A percentile compares a stretch with the other conserved stretches of the same genome.
Conservation (phyloP, 2,797 vertebrate species). For the Chaenodraco wilsoni region DNA sequence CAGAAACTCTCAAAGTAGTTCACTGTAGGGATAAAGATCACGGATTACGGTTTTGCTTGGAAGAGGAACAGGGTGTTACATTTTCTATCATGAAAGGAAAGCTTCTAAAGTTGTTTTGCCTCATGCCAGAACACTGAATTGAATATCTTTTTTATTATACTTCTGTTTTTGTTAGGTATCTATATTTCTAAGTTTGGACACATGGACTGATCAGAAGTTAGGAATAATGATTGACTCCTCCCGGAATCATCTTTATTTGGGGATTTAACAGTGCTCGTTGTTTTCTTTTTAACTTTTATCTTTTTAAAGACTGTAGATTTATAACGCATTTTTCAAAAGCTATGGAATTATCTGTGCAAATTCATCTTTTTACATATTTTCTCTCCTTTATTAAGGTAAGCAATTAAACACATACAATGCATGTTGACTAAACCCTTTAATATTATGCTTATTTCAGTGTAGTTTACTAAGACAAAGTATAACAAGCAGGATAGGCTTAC, state of each 20-base stretch:
- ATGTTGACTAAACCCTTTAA: background rate
- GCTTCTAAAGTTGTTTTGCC: constrained; percentile 27
- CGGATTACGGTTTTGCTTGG: constrained; percentile 57
- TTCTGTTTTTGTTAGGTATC: constrained; percentile 5
- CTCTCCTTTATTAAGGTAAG: constrained; percentile 79
- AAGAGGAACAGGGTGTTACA: constrained; percentile 38
- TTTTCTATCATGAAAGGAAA: constrained; percentile 48
- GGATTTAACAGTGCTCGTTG: constrained; percentile 55
- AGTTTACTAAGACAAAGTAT: too few relatives aligned
- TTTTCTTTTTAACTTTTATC: too few relatives aligned
- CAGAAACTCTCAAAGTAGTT: constrained; percentile 41
- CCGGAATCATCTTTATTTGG: constrained; percentile 56
- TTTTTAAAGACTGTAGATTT: background rate
- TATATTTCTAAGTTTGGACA: constrained; percentile 32
- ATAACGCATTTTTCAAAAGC: constrained; percentile 41
- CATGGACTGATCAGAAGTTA: constrained; percentile 57
- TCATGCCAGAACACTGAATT: constrained; percentile 7
- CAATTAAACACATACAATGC: background rate
- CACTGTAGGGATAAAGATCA: constrained; percentile 14
- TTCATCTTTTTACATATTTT: constrained; percentile 70
- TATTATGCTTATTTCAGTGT: background rate
- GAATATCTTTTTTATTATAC: background rate
- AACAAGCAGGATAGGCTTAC: too few relatives aligned
- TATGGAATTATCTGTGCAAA: constrained; percentile 73
- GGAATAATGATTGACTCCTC: constrained; percentile 68